These are phyloP conservation scores for Caenorhabditis parvicauda DNA, from an alignment of 2,888 invertebrate genomes.

Conservation along the genomic window DNA sequence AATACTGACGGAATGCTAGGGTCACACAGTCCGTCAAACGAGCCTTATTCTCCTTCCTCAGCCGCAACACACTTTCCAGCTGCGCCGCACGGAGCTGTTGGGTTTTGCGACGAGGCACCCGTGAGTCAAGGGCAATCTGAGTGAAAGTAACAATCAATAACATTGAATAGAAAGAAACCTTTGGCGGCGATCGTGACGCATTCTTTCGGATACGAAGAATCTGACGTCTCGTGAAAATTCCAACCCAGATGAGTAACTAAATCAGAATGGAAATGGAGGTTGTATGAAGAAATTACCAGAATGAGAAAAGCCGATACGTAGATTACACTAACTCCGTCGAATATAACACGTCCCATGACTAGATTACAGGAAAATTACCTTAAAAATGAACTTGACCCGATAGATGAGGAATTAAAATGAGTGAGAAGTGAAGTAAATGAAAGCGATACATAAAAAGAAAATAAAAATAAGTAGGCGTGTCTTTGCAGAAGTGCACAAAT, in stretches of 20 bases:
- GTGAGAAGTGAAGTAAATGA: no score
- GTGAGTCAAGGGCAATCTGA: slow-evolving; percentile 14
- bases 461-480: no score
- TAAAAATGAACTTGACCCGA: no score
- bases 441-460: no score
- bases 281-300: slow-evolving; percentile 14
- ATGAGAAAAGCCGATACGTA: slow-evolving; percentile 21
- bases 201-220: slow-evolving; percentile 53
- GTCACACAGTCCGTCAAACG: slow-evolving; percentile 55
- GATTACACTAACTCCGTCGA: slow-evolving; percentile 35
- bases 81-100: slow-evolving; percentile 18
- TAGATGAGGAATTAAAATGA: no score
- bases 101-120: slow-evolving; percentile 17
- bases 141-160: neutral
- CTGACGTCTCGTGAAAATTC: slow-evolving; percentile 46
- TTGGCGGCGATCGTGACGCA: slow-evolving; percentile 43
- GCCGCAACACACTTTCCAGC: slow-evolving; percentile 31
- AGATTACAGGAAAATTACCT: no score
- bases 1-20: slow-evolving; percentile 50
- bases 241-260: slow-evolving; percentile 37
- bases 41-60: slow-evolving; percentile 43
- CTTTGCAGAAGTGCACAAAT: no score
- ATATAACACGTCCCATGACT: no score
- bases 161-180: slow-evolving; percentile 22
- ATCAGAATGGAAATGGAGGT: slow-evolving; percentile 1